These are phyloP conservation scores for Phaonia tiefii DNA, from an alignment of 2,888 invertebrate species.

Conservation along the genomic window DNA sequence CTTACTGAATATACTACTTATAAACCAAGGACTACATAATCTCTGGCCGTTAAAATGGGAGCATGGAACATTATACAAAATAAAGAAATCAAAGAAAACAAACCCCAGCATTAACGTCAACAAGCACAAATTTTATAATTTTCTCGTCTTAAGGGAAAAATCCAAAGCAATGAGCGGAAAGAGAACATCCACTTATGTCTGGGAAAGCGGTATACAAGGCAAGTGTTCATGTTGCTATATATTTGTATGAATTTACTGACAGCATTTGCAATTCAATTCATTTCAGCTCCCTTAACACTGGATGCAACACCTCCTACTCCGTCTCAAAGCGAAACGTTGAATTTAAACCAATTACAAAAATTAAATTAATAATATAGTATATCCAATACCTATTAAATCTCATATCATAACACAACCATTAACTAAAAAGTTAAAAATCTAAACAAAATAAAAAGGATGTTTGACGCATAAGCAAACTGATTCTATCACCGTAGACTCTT, in stretches of 20 bases:
- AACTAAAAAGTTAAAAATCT: constrained; percentile 32
- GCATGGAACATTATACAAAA: constrained; percentile 62
- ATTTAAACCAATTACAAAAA: constrained; percentile 13
- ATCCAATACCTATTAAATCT: constrained; percentile 24
- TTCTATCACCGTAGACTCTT: constrained; percentile 46
- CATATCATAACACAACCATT: constrained; percentile 59
- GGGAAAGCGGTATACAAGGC: constrained; percentile 34
- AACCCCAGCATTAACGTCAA: constrained; percentile 45
- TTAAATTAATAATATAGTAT: neutral
- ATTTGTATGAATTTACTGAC: too few relatives aligned
- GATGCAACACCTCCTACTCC: neutral
- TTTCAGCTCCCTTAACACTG: neutral
- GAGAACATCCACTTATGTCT: constrained; percentile 6
- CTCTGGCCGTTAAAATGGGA: constrained; percentile 64
- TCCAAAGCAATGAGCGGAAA: neutral
- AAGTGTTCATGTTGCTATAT: constrained; percentile 20
- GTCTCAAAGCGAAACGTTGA: constrained; percentile 17
- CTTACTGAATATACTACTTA: constrained; percentile 5
- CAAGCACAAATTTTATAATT: constrained; percentile 60
- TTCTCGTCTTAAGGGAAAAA: constrained; percentile 20
- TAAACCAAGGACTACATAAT: constrained; percentile 66
- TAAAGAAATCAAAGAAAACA: constrained; percentile 18
- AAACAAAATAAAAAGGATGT: constrained; percentile 48
- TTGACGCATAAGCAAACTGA: constrained; percentile 5
- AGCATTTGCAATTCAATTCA: constrained; percentile 2